A percentile compares a stretch with the other conserved stretches of the same genome.
Evolutionary conservation across 2,888 invertebrate species (phyloP).

Genomic region (Rosalia funebris): DNA sequence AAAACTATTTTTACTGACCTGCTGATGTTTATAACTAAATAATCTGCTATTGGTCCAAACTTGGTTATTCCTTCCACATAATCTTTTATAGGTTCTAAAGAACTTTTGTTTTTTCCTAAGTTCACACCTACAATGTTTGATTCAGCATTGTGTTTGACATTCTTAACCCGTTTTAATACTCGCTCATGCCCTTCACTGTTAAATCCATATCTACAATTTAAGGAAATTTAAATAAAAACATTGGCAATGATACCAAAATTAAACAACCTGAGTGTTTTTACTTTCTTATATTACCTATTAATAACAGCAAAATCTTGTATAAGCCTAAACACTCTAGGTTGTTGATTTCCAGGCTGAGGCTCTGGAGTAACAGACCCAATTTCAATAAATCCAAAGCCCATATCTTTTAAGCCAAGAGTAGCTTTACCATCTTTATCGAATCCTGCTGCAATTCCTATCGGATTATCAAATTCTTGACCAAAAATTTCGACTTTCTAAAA

Average conservation of each 20-base stretch:
- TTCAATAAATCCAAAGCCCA: constrained; percentile 96
- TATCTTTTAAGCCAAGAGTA: constrained; percentile 78
- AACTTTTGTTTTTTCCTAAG: constrained; percentile 93
- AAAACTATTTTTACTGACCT: too few species aligned
- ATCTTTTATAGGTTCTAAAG: constrained; percentile 78
- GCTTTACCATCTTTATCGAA: constrained; percentile 98
- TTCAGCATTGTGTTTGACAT: constrained; percentile 65
- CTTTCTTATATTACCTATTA: too few species aligned
- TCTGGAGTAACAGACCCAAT: constrained; percentile 95
- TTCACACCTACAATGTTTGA: constrained; percentile 84
- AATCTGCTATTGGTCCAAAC: constrained; percentile 89
- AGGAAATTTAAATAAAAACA: constrained; percentile 7
- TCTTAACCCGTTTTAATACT: constrained; percentile 75
- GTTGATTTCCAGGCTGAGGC: constrained; percentile 92
- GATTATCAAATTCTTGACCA: constrained; percentile 81
- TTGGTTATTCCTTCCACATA: constrained; percentile 86
- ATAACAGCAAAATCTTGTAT: constrained; percentile 87
- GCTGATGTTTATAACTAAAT: constrained; percentile 96
- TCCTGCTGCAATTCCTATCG: constrained; percentile 97
- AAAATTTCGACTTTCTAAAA: constrained; percentile 77
- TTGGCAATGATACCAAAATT: not conserved
- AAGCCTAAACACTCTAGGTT: constrained; percentile 92
- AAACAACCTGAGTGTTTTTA: too few species aligned
- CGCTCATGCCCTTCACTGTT: constrained; percentile 92
- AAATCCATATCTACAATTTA: constrained; percentile 79